phyloP scores from a whole-genome alignment of 1,140 invertebrate genomes.

The Hycleus phaleratus region DNA sequence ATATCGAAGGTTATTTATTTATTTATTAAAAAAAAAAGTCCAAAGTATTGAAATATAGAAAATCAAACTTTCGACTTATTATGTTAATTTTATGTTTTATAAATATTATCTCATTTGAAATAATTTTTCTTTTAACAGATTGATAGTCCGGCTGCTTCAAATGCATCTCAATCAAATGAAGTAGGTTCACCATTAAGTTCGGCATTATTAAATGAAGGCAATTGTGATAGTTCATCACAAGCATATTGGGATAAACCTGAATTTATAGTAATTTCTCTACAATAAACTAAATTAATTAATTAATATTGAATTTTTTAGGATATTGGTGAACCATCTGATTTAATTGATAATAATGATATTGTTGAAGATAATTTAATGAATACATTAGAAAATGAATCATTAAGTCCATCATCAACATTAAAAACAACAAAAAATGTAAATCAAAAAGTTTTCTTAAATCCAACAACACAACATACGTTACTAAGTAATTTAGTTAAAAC shows the following conservation, averaged over 20 bases:
- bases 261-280: slow-evolving; percentile 13
- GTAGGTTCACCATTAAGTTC: slow-evolving; percentile 7
- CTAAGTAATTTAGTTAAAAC: slow-evolving; percentile 30
- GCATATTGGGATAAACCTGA: slow-evolving; percentile 23
- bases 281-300: background rate
- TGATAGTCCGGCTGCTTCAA: slow-evolving; percentile 7
- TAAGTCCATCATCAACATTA: background rate
- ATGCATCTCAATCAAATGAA: slow-evolving; percentile 3
- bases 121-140: background rate
- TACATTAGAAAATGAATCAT: slow-evolving; percentile 8
- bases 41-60: too few relatives aligned
- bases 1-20: too few relatives aligned
- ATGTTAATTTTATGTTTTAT: too few relatives aligned
- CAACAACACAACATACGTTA: slow-evolving; percentile 26
- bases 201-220: slow-evolving; percentile 4
- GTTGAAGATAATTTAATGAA: slow-evolving; percentile 10
- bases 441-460: slow-evolving; percentile 31
- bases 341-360: background rate
- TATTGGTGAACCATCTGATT: background rate
- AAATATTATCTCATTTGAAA: background rate
- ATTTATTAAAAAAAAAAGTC: too few relatives aligned
- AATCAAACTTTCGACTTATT: too few relatives aligned
- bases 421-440: slow-evolving; percentile 4
- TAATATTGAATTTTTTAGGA: background rate
- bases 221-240: background rate